Base-by-base conservation (phyloP, 2,113 vertebrate genomes). In the Orycteropus afer region DNA sequence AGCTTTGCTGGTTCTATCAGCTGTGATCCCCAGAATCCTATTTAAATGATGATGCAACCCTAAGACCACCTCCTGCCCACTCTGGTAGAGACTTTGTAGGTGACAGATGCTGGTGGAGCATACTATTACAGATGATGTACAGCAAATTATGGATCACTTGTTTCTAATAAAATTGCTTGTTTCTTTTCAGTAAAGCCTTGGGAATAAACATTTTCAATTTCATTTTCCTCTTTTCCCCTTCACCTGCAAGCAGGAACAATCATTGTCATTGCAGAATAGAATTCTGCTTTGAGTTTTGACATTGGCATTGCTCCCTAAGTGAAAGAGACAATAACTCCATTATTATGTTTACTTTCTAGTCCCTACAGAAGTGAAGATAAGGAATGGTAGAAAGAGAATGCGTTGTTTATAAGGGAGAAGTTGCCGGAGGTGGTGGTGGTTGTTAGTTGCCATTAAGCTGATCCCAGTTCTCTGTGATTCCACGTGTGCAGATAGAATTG, bases 241-340 rank as follows among this genome's bases (percentile, higher is more conserved):
- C 25, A 80, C 4, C 40, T 91, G 14, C 9, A 78, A 79, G 42
- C 53, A 83, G 57, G 29, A 95, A 61, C 37, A 89, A 61, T 89
- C 61, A 90, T 61, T 96, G 14, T 89, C 29, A 53, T 86, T n/a
- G 73, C 29, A 92, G 73, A 89, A n/a, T 82, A 65, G 49, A 81
- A 82, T 79, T 91, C 77, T 82, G 20, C 71, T 89, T 93, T 80
- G 37, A 27, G 9, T 93, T 95, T 95, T 93, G 42, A 93, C 76
- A 74, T 74, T 67, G 10, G 34, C 23, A 10, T 74, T 94, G 10
- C 65, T 92, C 40, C 79, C 76, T 53, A 84, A 80, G 32, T 76
- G 55, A 93, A 81, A 57, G 34, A 83, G 27, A 59, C 14, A 73
- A 22, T 47, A 95, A 92, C n/a, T 84, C 51, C 42, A 71, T 67